Evolutionary conservation across 2,888 invertebrate genomes (phyloP).

Genomic region (Zygaena filipendulae): DNA sequence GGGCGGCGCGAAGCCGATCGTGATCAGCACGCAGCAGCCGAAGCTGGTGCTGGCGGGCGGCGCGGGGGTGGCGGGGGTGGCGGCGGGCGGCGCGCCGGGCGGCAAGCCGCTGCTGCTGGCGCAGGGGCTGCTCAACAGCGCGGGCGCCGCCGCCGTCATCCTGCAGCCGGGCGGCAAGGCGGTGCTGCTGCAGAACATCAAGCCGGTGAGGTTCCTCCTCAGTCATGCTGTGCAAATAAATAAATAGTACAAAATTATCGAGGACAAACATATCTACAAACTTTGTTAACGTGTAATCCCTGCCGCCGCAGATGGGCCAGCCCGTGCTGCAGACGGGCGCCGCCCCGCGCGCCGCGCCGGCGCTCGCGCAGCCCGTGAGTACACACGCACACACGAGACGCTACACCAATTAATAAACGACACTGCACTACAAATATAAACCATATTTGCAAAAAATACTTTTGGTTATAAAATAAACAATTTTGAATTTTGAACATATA

Average conservation of each 20-base stretch:
- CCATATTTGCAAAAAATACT: no score
- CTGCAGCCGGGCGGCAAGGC: constrained; percentile 63
- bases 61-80: no score
- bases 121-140: constrained; percentile 49
- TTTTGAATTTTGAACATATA: no score
- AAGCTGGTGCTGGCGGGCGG: constrained; percentile 43
- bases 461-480: no score
- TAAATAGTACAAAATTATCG: no score
- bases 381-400: no score
- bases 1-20: constrained; percentile 54
- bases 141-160: constrained; percentile 53
- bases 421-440: no score
- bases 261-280: no score
- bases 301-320: constrained; percentile 28
- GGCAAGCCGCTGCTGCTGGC: constrained; percentile 51
- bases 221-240: not conserved
- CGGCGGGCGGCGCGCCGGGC: constrained; percentile 40
- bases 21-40: constrained; percentile 48
- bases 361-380: constrained; percentile 10
- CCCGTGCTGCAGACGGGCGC: constrained; percentile 24
- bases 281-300: constrained; percentile 19
- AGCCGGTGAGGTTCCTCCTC: constrained; percentile 31
- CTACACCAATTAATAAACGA: no score
- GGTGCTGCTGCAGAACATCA: constrained; percentile 61
- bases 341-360: constrained; percentile 17